Evolutionary conservation across 2,888 invertebrate species (phyloP), one percentile per base, ranked within the genome.

Genomic region (Stramonita haemastoma): DNA sequence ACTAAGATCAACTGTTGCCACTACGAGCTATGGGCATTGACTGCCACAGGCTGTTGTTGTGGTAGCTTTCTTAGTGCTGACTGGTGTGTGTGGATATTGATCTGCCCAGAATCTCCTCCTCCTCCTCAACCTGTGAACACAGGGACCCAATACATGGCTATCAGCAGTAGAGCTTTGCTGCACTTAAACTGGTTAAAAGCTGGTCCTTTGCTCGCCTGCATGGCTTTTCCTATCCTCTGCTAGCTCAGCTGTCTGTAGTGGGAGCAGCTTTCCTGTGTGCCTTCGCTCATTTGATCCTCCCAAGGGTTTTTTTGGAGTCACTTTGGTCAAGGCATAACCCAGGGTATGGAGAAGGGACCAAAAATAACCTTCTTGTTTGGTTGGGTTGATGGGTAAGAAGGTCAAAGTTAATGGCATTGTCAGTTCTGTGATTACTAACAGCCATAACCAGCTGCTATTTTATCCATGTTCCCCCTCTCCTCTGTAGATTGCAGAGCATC

Each of bases 51-150:
- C 73, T 73, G 73, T 73, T 73, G 73, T 26, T 73, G 73, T 73
- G 73, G 73, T 73, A 73, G 73, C 73, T 73, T 73, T 73, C 73
- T 73, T 73, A 73, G 73, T 73, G 73, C 73, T 73, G 73, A 73
- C 73, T 73, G 73, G 73, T 73, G 73, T 73, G 73, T 73, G 73
- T 73, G 73, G 73, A 73, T 73, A 73, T 73, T 73, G 73, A 73
- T 73, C n/a, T 73, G 73, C 73, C n/a, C 73, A 73, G 73, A n/a
- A 73, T 73, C 73, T n/a, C 73, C n/a, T n/a, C 73, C 73, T n/a
- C 73, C n/a, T n/a, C 73, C 46, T 46, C 46, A 46, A 73, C 73
- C n/a, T 73, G 73, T 73, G 73, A 73, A 73, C 73, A 73, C 73
- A 26, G n/a, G 73, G 73, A n/a, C 73, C 73, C 73, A 73, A 73